Evolutionary conservation across 2,888 invertebrate species (phyloP).

Genomic region (Gymnocheta viridis): DNA sequence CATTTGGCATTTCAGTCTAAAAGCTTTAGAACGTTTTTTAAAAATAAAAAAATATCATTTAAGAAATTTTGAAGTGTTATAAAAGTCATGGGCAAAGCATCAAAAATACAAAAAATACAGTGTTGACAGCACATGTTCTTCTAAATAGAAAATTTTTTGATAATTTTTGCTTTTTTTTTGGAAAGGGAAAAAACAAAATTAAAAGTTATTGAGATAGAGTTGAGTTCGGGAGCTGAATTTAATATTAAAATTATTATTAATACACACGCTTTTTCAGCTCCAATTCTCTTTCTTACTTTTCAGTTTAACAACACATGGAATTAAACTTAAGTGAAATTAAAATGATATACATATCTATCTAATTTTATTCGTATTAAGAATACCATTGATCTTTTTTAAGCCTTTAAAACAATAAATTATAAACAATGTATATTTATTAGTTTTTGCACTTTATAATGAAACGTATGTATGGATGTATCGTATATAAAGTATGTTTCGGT

Average conservation of each 20-base stretch:
- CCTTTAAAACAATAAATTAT: background rate
- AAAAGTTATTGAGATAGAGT: background rate
- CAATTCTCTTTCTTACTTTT: too few species aligned
- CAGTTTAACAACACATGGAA: too few species aligned
- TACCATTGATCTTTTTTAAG: background rate
- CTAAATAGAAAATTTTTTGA: background rate
- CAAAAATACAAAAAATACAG: constrained; percentile 7
- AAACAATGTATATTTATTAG: background rate
- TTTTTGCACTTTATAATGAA: too few species aligned
- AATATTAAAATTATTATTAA: too few species aligned
- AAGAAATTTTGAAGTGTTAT: constrained; percentile 15
- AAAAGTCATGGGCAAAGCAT: background rate
- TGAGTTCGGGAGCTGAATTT: too few species aligned
- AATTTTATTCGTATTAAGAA: too few species aligned
- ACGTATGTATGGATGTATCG: too few species aligned
- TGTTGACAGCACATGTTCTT: constrained; percentile 4
- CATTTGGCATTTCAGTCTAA: constrained; percentile 31
- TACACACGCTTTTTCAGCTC: too few species aligned
- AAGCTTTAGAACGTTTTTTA: constrained; percentile 1
- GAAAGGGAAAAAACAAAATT: background rate
- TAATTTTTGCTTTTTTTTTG: background rate
- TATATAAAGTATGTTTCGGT: background rate
- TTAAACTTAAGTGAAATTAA: too few species aligned
- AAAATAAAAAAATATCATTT: background rate
- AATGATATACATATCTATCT: too few species aligned